Percentiles rank a stretch among this genome's conserved stretches.
phyloP scores from a whole-genome alignment of 2,113 vertebrate species.

The Melanerpes aurifrons region DNA sequence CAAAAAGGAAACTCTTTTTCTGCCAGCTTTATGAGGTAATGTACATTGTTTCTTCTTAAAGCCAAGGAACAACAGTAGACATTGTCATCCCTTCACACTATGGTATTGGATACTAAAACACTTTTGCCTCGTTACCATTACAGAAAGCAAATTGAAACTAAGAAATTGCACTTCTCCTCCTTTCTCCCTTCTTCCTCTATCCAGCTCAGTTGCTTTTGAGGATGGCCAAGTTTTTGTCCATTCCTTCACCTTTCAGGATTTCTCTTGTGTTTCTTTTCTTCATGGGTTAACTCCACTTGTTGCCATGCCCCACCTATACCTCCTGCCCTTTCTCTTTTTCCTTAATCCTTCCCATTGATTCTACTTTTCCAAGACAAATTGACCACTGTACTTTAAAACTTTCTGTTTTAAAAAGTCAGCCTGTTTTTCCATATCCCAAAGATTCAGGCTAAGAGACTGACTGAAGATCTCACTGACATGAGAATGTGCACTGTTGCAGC shows the following conservation, averaged over 20 bases:
- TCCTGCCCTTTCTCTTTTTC: background rate
- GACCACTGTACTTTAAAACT: too few relatives aligned
- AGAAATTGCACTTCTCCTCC: background rate
- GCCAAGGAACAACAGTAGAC: background rate
- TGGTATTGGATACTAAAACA: background rate
- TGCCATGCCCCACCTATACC: background rate
- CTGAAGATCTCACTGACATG: background rate
- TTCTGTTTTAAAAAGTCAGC: background rate
- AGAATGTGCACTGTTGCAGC: background rate
- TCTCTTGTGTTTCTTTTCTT: background rate
- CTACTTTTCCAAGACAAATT: background rate
- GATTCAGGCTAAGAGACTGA: background rate
- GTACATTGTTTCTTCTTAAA: background rate
- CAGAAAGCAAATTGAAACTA: background rate
- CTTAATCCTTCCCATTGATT: background rate
- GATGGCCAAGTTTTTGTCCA: background rate
- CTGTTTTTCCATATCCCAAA: background rate
- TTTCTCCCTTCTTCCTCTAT: background rate
- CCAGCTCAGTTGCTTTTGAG: background rate
- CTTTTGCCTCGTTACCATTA: background rate
- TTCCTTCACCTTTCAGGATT: background rate
- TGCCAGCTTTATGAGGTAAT: background rate
- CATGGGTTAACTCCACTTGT: background rate
- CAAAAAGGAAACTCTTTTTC: background rate
- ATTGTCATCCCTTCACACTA: background rate